Base-by-base conservation (phyloP, 2,113 vertebrate species). In the Lophius piscatorius region DNA sequence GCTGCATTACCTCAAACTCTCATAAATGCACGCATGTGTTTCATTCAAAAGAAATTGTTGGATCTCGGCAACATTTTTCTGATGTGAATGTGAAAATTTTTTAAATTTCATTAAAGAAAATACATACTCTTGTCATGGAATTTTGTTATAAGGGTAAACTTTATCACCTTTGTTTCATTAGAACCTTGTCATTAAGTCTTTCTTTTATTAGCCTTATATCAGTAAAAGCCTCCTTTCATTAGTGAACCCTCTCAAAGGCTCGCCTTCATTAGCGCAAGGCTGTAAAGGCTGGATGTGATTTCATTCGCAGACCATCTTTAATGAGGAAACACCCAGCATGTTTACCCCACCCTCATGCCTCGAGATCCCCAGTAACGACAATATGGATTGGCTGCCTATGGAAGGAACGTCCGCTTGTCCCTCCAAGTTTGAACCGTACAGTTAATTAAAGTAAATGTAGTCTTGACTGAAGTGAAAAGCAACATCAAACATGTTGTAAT, bases 401-500 rank as follows among this genome's bases (percentile, higher is more conserved):
- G 21, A 21, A 33, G 29, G 57, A 36, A 31, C 26, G 35, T 61
- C 40, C 70, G 54, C 33, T 45, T 20, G 60, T 61, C 42, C 58
- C 58, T 56, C 5, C 11, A 76, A 84, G 72, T 78, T 62, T 62
- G 45, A 9, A 31, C 11, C 29, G 13, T 42, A 58, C 59, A 39
- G 42, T 81, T 83, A 78, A n/a, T 77, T 80, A 72, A 79, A 73
- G 66, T 61, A 71, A 65, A 67, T 61, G 60, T 82, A 70, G 67
- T 80, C 34, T 51, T 39, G 13, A 20, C 26, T 42, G 28, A 40
- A 70, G 69, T 60, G 42, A 77, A 68, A 40, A 26, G 31, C 28
- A n/a, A 76, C 67, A 86, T 84, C 81, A 88, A 86, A 82, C 74
- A 52, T 52, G 50, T 61, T 74, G 81, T 81, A 71, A 80, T 44